These are phyloP conservation scores for Notamacropus eugenii DNA, from an alignment of 2,797 vertebrate genomes.

Conservation along the genomic window DNA sequence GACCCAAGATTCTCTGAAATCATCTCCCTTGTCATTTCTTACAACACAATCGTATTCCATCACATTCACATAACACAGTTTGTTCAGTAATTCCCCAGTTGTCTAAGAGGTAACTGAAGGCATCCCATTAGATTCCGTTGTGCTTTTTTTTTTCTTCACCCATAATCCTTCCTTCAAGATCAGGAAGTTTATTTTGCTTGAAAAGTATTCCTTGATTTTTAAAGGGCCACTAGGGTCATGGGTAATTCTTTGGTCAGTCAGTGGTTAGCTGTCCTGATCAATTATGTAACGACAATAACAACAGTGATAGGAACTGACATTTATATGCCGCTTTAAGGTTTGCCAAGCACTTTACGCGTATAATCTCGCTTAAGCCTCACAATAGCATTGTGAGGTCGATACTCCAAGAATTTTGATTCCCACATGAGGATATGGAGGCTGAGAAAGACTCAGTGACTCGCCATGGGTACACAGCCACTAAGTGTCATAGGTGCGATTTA, in stretches of 20 bases:
- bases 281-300: not conserved
- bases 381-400: not conserved
- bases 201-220: not conserved
- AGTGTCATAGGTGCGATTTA: not conserved
- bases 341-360: not conserved
- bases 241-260: not conserved
- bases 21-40: not conserved
- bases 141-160: not conserved
- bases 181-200: not conserved
- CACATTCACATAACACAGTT: not conserved
- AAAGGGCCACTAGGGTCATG: not conserved
- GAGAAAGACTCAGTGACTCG: not conserved
- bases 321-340: not conserved
- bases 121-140: not conserved
- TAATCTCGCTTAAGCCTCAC: not conserved
- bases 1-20: not conserved
- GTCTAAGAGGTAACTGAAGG: not conserved
- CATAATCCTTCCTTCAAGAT: not conserved
- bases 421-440: not conserved
- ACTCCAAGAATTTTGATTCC: not conserved
- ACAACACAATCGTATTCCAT: not conserved
- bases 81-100: not conserved
- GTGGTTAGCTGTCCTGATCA: not conserved
- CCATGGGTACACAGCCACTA: not conserved
- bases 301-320: not conserved